Conservation (phyloP, 2,888 invertebrate genomes). For the Drosophila paranaensis region DNA sequence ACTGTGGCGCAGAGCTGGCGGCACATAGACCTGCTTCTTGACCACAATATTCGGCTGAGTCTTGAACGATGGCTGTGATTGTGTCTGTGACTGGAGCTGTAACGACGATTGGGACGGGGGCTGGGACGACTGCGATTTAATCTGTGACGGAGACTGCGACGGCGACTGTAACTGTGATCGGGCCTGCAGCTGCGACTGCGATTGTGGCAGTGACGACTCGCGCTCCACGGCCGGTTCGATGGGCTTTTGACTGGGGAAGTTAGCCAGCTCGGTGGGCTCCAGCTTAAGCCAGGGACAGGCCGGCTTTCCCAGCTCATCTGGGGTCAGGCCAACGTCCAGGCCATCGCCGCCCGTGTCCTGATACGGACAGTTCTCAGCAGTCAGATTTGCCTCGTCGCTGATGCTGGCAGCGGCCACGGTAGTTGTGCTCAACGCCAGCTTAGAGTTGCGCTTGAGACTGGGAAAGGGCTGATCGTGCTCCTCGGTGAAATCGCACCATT, state of each 20-base stretch:
- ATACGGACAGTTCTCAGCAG: conserved; percentile 17
- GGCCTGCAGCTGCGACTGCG: not conserved
- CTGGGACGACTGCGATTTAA: not conserved
- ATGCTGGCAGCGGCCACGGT: not conserved
- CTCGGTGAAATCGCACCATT: conserved; percentile 65
- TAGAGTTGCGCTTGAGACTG: conserved; percentile 24
- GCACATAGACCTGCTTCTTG: conserved; percentile 50
- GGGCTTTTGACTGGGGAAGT: not conserved
- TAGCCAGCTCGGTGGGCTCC: conserved; percentile 13
- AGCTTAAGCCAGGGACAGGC: conserved; percentile 57
- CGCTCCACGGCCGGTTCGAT: not conserved
- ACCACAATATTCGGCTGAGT: not conserved
- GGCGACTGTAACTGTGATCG: not conserved
- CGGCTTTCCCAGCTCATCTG: conserved; percentile 13
- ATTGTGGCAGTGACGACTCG: not conserved
- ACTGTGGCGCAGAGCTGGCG: conserved; percentile 65
- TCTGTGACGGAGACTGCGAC: not conserved
- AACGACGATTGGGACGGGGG: not conserved
- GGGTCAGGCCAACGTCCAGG: conserved; percentile 40
- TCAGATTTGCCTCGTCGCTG: conserved; percentile 10
- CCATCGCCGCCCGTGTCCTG: conserved; percentile 62
- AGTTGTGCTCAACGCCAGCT: conserved; percentile 14
- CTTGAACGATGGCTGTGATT: conserved; percentile 3
- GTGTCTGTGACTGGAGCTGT: not conserved
- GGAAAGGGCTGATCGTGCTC: conserved; percentile 50